These are phyloP conservation scores for Acheta domesticus DNA, from an alignment of 2,888 invertebrate species.

Conservation along the genomic window DNA sequence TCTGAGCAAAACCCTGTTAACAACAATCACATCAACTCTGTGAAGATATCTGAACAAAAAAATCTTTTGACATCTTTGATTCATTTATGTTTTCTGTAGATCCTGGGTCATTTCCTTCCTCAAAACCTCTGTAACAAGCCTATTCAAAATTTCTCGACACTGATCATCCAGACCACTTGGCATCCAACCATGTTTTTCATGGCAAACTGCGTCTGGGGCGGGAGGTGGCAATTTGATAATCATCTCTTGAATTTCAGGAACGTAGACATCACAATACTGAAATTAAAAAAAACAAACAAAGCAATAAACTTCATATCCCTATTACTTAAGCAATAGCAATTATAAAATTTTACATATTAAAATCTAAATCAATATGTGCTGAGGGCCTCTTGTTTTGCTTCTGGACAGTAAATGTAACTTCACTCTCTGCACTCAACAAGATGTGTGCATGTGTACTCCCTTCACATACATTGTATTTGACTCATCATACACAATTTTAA, in stretches of 20 bases:
- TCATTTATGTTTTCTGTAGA: background rate
- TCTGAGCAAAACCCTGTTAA: too few species aligned
- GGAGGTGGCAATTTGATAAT: conserved; percentile 61
- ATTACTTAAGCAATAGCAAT: background rate
- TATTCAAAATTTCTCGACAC: conserved; percentile 70
- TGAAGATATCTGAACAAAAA: too few species aligned
- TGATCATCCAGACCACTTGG: conserved; percentile 65
- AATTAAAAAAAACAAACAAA: conserved; percentile 22
- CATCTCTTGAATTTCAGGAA: conserved; percentile 77
- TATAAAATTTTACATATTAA: background rate
- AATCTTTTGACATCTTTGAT: too few species aligned
- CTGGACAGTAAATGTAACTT: too few species aligned
- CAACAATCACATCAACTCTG: too few species aligned
- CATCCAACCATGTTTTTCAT: conserved; percentile 75
- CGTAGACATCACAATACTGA: conserved; percentile 74
- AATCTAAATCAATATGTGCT: background rate
- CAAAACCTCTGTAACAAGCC: conserved; percentile 56
- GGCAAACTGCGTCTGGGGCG: conserved; percentile 59
- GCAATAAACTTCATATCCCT: too few species aligned
- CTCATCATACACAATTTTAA: too few species aligned
- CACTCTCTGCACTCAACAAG: too few species aligned
- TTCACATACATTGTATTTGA: too few species aligned
- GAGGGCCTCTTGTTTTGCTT: background rate
- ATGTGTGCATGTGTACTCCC: too few species aligned
- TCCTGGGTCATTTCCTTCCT: conserved; percentile 40